A percentile compares a stretch with the other conserved stretches of the same genome.
Conservation (phyloP, 2,113 vertebrate species). For the Heterocephalus glaber region DNA sequence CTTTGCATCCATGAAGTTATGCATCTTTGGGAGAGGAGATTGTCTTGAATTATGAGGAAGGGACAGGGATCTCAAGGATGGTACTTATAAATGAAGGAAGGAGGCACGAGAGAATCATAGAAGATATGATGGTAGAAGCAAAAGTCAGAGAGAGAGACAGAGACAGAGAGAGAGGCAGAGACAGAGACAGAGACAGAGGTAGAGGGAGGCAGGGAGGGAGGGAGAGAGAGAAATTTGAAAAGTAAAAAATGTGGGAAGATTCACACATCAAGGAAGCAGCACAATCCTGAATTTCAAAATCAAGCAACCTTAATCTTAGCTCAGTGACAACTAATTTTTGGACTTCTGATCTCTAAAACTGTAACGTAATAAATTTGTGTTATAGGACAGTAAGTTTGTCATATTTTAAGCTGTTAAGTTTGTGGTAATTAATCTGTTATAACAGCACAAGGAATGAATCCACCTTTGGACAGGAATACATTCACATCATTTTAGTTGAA, state of each 20-base stretch:
- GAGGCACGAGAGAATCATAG: background rate
- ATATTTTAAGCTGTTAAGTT: slow-evolving; percentile 1
- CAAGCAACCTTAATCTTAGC: background rate
- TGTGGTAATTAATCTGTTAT: background rate
- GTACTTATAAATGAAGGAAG: background rate
- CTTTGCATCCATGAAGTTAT: background rate
- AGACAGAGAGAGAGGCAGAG: background rate
- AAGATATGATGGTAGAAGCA: background rate
- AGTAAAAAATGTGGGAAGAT: background rate
- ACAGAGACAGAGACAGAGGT: background rate
- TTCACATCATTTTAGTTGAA: background rate
- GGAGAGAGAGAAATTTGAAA: background rate
- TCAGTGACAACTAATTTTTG: background rate
- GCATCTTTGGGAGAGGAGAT: background rate
- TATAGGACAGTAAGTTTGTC: background rate
- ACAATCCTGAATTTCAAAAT: slow-evolving; percentile 24
- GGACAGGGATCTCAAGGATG: background rate
- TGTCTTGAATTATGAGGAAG: background rate
- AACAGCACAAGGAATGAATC: slow-evolving; percentile 23
- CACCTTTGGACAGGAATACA: background rate
- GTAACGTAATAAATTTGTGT: background rate
- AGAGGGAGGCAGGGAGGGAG: background rate
- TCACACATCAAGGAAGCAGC: background rate
- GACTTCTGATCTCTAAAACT: background rate
- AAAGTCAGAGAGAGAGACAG: background rate